These are phyloP conservation scores for Chloroclystis v-ata DNA, from an alignment of 2,888 invertebrate species.

Conservation along the genomic window DNA sequence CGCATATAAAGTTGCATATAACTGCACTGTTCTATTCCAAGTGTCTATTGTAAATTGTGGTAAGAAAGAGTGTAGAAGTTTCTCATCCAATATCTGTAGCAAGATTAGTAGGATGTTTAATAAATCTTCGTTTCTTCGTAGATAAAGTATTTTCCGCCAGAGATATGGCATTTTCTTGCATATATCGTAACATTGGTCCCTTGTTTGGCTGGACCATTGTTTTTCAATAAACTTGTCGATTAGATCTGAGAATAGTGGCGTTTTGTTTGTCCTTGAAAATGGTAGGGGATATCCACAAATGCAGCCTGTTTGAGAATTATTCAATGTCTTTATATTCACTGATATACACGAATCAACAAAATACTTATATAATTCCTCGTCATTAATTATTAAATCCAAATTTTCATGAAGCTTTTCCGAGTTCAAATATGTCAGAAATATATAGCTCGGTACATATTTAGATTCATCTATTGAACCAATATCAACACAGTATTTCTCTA, in stretches of 20 bases:
- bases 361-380: constrained; percentile 69
- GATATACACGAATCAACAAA: constrained; percentile 78
- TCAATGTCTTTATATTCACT: constrained; percentile 67
- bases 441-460: constrained; percentile 59
- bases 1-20: constrained; percentile 76
- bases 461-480: constrained; percentile 60
- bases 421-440: constrained; percentile 64
- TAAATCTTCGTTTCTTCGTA: constrained; percentile 70
- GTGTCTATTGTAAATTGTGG: constrained; percentile 76
- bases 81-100: constrained; percentile 79
- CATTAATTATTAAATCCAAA: constrained; percentile 53
- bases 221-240: constrained; percentile 77
- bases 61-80: constrained; percentile 72
- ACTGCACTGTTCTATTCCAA: constrained; percentile 77
- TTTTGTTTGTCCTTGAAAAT: constrained; percentile 55
- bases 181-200: constrained; percentile 69
- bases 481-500: constrained; percentile 65
- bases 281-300: constrained; percentile 80
- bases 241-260: constrained; percentile 72
- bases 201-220: constrained; percentile 61
- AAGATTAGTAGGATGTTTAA: constrained; percentile 74
- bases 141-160: constrained; percentile 78
- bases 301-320: constrained; percentile 67
- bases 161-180: constrained; percentile 80
- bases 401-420: constrained; percentile 42